Percentiles rank a stretch among this genome's conserved stretches.
These are phyloP conservation scores for Parapsyche elsis DNA, from an alignment of 1,140 invertebrate genomes.

Conservation along the genomic window DNA sequence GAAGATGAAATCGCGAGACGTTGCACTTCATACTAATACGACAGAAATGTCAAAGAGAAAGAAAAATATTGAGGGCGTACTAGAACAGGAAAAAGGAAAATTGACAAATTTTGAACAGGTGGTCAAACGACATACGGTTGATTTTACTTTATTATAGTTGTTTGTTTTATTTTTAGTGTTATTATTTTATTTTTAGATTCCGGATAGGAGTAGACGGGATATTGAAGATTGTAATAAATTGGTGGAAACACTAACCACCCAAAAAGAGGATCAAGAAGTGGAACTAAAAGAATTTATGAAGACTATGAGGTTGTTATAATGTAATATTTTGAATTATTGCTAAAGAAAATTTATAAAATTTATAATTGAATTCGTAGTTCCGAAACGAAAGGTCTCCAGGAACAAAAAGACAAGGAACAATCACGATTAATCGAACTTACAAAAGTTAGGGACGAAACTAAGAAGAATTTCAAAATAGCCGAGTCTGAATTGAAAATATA, in stretches of 20 bases:
- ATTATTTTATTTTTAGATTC: slow-evolving; percentile 63
- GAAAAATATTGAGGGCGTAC: slow-evolving; percentile 71
- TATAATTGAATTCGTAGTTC: slow-evolving; percentile 57
- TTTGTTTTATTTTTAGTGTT: slow-evolving; percentile 1
- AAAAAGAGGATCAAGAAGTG: slow-evolving; percentile 70
- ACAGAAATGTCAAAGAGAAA: slow-evolving; percentile 74
- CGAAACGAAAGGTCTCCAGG: slow-evolving; percentile 73
- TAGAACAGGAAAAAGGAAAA: slow-evolving; percentile 73
- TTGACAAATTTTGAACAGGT: slow-evolving; percentile 72
- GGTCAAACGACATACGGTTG: slow-evolving; percentile 39
- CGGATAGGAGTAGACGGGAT: slow-evolving; percentile 76
- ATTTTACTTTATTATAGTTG: slow-evolving; percentile 32
- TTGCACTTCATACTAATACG: slow-evolving; percentile 72
- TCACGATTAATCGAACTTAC: slow-evolving; percentile 76
- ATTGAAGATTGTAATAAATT: slow-evolving; percentile 78
- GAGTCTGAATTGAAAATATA: slow-evolving; percentile 87
- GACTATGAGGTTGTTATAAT: slow-evolving; percentile 48
- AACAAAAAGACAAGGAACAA: slow-evolving; percentile 75
- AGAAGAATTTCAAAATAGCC: slow-evolving; percentile 79
- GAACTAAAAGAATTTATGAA: slow-evolving; percentile 66
- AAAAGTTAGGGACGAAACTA: slow-evolving; percentile 78
- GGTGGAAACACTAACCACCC: slow-evolving; percentile 66
- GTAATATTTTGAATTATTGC: slow-evolving; percentile 21
- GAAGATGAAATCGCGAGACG: slow-evolving; percentile 71
- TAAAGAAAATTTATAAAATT: background rate